These are phyloP conservation scores for Oscheius sp. DNA, from an alignment of 1,140 invertebrate species.

Conservation along the genomic window DNA sequence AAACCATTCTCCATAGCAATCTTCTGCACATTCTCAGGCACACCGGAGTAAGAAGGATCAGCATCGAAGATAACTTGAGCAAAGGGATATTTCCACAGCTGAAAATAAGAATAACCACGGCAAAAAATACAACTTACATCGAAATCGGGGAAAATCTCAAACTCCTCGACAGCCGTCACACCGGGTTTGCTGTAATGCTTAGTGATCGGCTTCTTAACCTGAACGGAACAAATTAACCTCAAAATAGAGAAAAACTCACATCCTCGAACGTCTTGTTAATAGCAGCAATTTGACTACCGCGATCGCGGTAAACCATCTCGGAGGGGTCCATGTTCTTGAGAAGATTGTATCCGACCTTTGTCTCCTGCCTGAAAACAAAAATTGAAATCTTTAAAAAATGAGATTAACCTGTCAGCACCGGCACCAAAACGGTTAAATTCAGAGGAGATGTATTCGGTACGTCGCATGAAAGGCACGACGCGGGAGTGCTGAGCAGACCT, in stretches of 20 bases:
- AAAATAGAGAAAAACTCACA: slow-evolving; percentile 62
- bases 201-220: slow-evolving; percentile 66
- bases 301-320: slow-evolving; percentile 79
- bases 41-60: slow-evolving; percentile 77
- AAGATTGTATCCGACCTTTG: slow-evolving; percentile 85
- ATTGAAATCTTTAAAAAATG: background rate
- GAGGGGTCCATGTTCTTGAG: slow-evolving; percentile 76
- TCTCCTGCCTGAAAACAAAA: slow-evolving; percentile 59
- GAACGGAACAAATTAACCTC: background rate
- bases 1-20: background rate
- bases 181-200: slow-evolving; percentile 93
- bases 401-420: slow-evolving; percentile 67
- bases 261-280: slow-evolving; percentile 97
- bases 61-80: slow-evolving; percentile 97
- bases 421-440: slow-evolving; percentile 95
- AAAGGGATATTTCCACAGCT: slow-evolving; percentile 89
- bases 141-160: slow-evolving; percentile 90
- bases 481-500: slow-evolving; percentile 72
- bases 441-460: slow-evolving; percentile 98
- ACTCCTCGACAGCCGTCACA: slow-evolving; percentile 82
- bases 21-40: background rate
- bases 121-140: slow-evolving; percentile 61
- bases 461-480: slow-evolving; percentile 89
- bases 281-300: slow-evolving; percentile 92
- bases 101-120: background rate